These are phyloP conservation scores for Enteromius afrohamiltoni DNA, from an alignment of 2,797 vertebrate genomes.

Conservation along the genomic window DNA sequence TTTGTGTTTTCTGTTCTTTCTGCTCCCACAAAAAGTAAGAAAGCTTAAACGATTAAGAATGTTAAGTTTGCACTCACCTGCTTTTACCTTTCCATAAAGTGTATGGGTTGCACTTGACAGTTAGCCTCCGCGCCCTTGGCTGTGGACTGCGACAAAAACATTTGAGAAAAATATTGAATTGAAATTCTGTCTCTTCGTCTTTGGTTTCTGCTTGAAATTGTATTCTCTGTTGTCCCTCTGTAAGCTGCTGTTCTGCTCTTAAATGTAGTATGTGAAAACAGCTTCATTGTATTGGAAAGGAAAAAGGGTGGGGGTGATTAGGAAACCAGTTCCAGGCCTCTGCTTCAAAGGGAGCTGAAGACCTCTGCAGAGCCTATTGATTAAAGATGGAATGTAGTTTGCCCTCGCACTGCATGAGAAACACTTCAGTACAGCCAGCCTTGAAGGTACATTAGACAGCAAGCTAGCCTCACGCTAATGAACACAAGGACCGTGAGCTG, in stretches of 20 bases:
- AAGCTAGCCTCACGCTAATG: slow-evolving; percentile 1
- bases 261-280: slow-evolving; percentile 65
- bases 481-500: background rate
- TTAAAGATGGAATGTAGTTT: slow-evolving; percentile 71
- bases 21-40: background rate
- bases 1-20: slow-evolving; percentile 24
- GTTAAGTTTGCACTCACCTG: background rate
- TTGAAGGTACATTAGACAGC: background rate
- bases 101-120: background rate
- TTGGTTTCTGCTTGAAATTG: slow-evolving; percentile 1
- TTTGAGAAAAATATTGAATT: background rate
- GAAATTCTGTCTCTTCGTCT: slow-evolving; percentile 39
- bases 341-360: slow-evolving; percentile 75
- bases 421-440: slow-evolving; percentile 50
- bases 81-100: slow-evolving; percentile 22
- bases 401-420: slow-evolving; percentile 59
- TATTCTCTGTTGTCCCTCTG: background rate
- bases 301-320: slow-evolving; percentile 73
- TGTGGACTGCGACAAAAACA: background rate
- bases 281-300: slow-evolving; percentile 76
- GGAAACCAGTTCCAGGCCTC: slow-evolving; percentile 77
- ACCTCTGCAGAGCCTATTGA: slow-evolving; percentile 77
- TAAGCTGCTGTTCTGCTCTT: slow-evolving; percentile 7
- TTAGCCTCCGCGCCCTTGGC: background rate
- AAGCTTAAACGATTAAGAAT: slow-evolving; percentile 16